These are phyloP conservation scores for Masnerella sp. DNA, from an alignment of 2,888 invertebrate species.

Conservation along the genomic window DNA sequence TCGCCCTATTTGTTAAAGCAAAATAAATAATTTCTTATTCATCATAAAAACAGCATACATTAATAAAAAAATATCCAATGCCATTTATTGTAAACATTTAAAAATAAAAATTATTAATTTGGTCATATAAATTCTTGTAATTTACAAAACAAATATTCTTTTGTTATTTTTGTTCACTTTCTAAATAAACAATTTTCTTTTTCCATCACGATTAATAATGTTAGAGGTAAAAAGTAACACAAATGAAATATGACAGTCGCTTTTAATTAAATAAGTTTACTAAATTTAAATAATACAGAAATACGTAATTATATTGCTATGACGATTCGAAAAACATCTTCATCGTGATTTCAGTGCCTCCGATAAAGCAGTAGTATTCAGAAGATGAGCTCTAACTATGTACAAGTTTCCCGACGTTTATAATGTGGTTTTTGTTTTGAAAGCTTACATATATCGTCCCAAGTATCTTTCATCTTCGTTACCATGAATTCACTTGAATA, in stretches of 20 bases:
- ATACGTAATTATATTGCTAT: conserved; percentile 73
- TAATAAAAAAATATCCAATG: no score
- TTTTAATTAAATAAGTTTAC: conserved; percentile 71
- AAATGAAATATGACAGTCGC: conserved; percentile 54
- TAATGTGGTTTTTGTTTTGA: conserved; percentile 52
- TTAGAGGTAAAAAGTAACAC: neutral
- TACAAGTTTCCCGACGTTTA: conserved; percentile 56
- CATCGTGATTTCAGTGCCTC: conserved; percentile 67
- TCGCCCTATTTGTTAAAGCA: no score
- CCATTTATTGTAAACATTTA: no score
- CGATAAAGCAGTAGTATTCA: conserved; percentile 60
- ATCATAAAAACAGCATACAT: no score
- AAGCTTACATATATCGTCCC: conserved; percentile 56
- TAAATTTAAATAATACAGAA: conserved; percentile 71
- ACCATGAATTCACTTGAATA: conserved; percentile 25
- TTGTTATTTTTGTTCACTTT: no score
- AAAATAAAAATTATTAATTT: no score
- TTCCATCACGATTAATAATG: no score
- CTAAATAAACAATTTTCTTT: no score
- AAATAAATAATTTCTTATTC: no score
- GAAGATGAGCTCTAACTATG: conserved; percentile 60
- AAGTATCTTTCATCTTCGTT: conserved; percentile 37
- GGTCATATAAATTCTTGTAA: no score
- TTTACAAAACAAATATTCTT: no score
- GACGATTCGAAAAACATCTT: conserved; percentile 70